Evolutionary conservation across 2,888 invertebrate genomes (phyloP).

Genomic region (Perdita meconis): DNA sequence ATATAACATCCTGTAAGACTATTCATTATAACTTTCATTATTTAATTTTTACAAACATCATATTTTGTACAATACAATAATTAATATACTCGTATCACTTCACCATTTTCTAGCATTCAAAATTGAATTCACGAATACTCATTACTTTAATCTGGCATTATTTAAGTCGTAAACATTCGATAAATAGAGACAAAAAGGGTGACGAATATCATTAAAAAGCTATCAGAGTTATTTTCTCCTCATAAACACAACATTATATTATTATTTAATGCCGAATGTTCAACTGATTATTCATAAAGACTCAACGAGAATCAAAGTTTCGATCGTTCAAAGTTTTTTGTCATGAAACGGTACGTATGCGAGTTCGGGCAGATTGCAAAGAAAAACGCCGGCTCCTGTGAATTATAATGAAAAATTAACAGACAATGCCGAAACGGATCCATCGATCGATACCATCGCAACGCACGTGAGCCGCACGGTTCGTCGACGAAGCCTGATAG

Average conservation of each 20-base stretch:
- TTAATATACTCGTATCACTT: background rate
- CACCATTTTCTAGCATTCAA: background rate
- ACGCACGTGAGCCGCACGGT: conserved; percentile 27
- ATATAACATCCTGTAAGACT: background rate
- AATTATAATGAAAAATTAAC: conserved; percentile 38
- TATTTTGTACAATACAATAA: background rate
- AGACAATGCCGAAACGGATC: conserved; percentile 39
- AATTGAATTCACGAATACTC: background rate
- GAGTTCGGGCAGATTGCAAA: conserved; percentile 9
- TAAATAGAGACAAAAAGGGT: background rate
- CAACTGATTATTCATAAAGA: conserved; percentile 1
- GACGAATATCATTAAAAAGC: background rate
- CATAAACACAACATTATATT: no score
- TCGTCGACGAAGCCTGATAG: conserved; percentile 6
- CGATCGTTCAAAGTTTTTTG: conserved; percentile 36
- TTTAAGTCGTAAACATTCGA: background rate
- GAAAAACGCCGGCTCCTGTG: background rate
- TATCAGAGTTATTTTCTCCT: no score
- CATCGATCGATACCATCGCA: conserved; percentile 33
- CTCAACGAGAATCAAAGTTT: conserved; percentile 10
- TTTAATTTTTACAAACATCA: background rate
- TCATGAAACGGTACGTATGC: conserved; percentile 3
- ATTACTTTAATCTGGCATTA: background rate
- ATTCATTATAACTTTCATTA: background rate
- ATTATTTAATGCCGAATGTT: background rate